phyloP scores from a whole-genome alignment of 2,113 vertebrate genomes.

The Platichthys stellatus region DNA sequence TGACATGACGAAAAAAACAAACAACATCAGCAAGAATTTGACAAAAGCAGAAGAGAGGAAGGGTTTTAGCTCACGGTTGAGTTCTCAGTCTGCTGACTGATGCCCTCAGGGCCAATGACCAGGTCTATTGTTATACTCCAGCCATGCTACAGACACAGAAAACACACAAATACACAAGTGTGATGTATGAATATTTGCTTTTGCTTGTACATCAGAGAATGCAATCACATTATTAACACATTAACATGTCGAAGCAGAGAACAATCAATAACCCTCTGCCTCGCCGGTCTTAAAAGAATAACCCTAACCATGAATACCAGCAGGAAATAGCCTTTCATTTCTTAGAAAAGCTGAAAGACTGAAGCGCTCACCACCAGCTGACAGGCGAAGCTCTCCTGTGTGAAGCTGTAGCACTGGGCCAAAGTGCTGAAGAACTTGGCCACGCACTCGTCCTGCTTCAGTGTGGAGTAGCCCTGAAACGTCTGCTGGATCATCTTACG shows the following conservation, averaged over 20 bases:
- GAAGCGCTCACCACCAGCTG: conserved; percentile 64
- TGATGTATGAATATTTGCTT: no score
- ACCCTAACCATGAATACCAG: not conserved
- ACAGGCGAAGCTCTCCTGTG: conserved; percentile 72
- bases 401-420: conserved; percentile 71
- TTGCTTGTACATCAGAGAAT: no score
- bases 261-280: no score
- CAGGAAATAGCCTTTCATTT: not conserved
- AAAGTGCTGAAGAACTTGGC: conserved; percentile 69
- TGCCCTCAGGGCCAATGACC: conserved; percentile 91
- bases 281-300: no score
- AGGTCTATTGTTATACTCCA: conserved; percentile 93
- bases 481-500: conserved; percentile 76
- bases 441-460: conserved; percentile 76
- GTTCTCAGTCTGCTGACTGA: conserved; percentile 89
- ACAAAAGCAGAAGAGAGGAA: not conserved
- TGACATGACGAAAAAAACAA: not conserved
- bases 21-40: not conserved
- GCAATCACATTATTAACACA: no score
- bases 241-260: no score
- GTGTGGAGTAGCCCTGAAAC: conserved; percentile 73
- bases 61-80: conserved; percentile 79
- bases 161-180: conserved; percentile 9
- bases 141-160: conserved; percentile 76
- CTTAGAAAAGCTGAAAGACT: not conserved